These are phyloP conservation scores for Abscondita cerata DNA, from an alignment of 2,888 invertebrate species.

Conservation along the genomic window DNA sequence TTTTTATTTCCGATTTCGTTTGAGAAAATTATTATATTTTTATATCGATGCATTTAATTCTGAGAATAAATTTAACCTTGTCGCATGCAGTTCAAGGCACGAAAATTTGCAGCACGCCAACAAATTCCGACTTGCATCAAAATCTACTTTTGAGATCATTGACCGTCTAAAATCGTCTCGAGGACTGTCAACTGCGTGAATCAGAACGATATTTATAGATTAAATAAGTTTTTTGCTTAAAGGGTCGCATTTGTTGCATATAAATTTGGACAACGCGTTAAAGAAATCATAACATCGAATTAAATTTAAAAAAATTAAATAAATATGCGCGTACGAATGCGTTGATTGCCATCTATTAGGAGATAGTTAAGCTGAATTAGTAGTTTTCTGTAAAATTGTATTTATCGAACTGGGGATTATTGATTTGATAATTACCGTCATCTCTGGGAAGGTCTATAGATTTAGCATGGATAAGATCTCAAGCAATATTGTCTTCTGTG, in stretches of 20 bases:
- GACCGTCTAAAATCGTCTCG: constrained; percentile 53
- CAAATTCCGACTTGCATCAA: constrained; percentile 48
- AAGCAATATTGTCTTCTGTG: no score
- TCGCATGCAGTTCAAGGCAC: constrained; percentile 51
- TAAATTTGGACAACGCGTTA: constrained; percentile 14
- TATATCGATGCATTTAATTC: no score
- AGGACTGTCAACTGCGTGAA: constrained; percentile 50
- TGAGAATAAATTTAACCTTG: constrained; percentile 51
- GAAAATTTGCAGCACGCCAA: constrained; percentile 50
- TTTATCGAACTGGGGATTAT: no score
- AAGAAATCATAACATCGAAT: neutral
- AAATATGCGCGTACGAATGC: no score
- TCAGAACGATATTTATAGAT: constrained; percentile 51
- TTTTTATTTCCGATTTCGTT: no score
- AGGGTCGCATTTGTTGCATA: constrained; percentile 24
- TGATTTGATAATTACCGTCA: no score
- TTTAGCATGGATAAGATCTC: no score
- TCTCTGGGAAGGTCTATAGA: no score
- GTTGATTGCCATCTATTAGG: no score
- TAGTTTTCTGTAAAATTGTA: no score
- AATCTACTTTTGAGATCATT: constrained; percentile 48
- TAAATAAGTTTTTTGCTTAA: constrained; percentile 12
- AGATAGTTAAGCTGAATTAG: no score
- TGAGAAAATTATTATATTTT: no score
- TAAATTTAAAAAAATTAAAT: neutral